phyloP scores from a whole-genome alignment of 2,888 invertebrate species.

The Anodontia alba region DNA sequence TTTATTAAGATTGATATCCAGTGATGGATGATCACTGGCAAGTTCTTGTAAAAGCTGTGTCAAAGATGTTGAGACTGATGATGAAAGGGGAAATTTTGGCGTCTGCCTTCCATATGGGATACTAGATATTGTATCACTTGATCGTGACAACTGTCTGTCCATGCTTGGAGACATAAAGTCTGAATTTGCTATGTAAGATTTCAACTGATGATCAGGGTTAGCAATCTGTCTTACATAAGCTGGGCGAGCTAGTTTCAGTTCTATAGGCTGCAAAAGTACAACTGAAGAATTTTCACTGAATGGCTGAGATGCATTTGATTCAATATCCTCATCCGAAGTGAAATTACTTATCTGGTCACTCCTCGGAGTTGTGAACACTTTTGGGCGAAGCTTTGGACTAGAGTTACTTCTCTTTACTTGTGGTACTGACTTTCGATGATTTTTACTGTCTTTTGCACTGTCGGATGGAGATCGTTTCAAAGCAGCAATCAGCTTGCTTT shows the following conservation, averaged over 20 bases:
- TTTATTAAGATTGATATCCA: constrained; percentile 50
- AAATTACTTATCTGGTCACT: constrained; percentile 36
- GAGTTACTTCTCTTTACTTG: constrained; percentile 67
- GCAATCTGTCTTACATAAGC: constrained; percentile 75
- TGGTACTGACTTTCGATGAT: constrained; percentile 58
- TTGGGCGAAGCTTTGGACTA: constrained; percentile 63
- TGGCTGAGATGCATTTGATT: constrained; percentile 76
- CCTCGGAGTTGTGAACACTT: constrained; percentile 30
- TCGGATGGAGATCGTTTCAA: constrained; percentile 65
- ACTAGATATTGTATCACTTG: constrained; percentile 78
- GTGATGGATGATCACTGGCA: constrained; percentile 63
- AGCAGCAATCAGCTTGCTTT: constrained; percentile 30
- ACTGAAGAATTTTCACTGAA: constrained; percentile 80
- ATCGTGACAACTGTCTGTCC: constrained; percentile 72
- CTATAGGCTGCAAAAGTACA: constrained; percentile 77
- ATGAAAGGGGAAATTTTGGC: constrained; percentile 77
- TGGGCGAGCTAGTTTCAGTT: constrained; percentile 74
- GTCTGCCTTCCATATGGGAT: constrained; percentile 76
- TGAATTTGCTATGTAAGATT: constrained; percentile 58
- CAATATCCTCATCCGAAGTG: constrained; percentile 75
- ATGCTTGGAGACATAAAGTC: constrained; percentile 65
- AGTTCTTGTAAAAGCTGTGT: constrained; percentile 78
- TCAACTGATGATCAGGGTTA: constrained; percentile 67
- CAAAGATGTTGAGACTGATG: constrained; percentile 71
- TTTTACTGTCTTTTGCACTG: constrained; percentile 47